Conservation (phyloP, 2,888 invertebrate species). For the Andrena chrysosceles region DNA sequence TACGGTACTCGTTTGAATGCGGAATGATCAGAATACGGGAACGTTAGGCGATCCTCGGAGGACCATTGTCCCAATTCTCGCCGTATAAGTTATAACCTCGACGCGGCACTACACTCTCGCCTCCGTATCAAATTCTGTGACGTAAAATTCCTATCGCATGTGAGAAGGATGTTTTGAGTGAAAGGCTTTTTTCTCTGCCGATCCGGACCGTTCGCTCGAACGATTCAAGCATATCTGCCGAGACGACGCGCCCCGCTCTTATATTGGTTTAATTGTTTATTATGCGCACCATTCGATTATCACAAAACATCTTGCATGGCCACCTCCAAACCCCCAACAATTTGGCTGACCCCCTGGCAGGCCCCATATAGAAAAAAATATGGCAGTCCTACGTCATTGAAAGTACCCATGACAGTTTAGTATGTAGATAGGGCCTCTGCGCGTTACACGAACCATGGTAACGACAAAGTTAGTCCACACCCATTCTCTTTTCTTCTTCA, state of each 20-base stretch:
- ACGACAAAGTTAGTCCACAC: slow-evolving; percentile 28
- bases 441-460: not conserved
- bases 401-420: slow-evolving; percentile 55
- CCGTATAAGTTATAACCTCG: slow-evolving; percentile 63
- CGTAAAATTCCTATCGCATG: slow-evolving; percentile 70
- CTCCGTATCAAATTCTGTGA: slow-evolving; percentile 60
- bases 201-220: slow-evolving; percentile 54
- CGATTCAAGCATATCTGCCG: slow-evolving; percentile 69
- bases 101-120: slow-evolving; percentile 64
- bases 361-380: slow-evolving; percentile 79
- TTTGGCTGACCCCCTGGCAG: slow-evolving; percentile 81
- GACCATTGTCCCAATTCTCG: slow-evolving; percentile 59
- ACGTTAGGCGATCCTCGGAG: slow-evolving; percentile 23
- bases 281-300: slow-evolving; percentile 80
- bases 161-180: slow-evolving; percentile 69
- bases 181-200: slow-evolving; percentile 61
- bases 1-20: slow-evolving; percentile 42
- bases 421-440: slow-evolving; percentile 50
- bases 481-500: not conserved
- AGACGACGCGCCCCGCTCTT: slow-evolving; percentile 54
- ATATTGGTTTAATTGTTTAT: slow-evolving; percentile 74
- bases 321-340: slow-evolving; percentile 79
- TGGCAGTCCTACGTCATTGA: slow-evolving; percentile 78
- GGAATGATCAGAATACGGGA: slow-evolving; percentile 25
- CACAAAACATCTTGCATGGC: slow-evolving; percentile 79